A percentile compares a stretch with the other conserved stretches of the same genome.
phyloP scores from a whole-genome alignment of 2,888 invertebrate species.

The Diabrotica balteata region DNA sequence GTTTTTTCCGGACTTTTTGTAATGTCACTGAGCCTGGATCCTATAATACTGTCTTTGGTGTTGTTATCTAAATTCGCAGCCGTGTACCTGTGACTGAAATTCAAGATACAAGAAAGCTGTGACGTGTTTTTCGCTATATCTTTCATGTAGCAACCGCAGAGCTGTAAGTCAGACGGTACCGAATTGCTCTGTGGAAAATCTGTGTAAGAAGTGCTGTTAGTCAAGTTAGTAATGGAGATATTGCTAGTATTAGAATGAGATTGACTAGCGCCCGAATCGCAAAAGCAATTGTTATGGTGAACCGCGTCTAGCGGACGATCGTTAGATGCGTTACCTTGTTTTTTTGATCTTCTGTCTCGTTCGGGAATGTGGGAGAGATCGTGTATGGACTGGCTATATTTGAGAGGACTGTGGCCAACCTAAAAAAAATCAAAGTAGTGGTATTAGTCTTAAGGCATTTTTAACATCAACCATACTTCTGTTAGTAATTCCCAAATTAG shows the following conservation, averaged over 20 bases:
- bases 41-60: constrained; percentile 30
- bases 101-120: constrained; percentile 48
- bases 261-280: constrained; percentile 41
- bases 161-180: constrained; percentile 55
- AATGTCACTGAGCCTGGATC: constrained; percentile 47
- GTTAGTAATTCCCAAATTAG: too few species aligned
- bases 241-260: constrained; percentile 40
- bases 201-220: constrained; percentile 46
- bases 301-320: constrained; percentile 29
- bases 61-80: constrained; percentile 29
- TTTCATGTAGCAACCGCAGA: constrained; percentile 59
- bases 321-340: constrained; percentile 42
- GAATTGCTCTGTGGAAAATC: constrained; percentile 46
- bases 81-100: constrained; percentile 39
- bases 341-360: constrained; percentile 58
- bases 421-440: constrained; percentile 50
- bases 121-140: constrained; percentile 55
- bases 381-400: constrained; percentile 85
- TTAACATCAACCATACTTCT: too few species aligned
- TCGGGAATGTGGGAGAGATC: constrained; percentile 79
- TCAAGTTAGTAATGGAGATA: constrained; percentile 44
- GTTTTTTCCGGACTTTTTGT: constrained; percentile 49
- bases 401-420: constrained; percentile 82
- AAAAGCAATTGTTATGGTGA: constrained; percentile 44
- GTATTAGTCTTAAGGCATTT: too few species aligned